Evolutionary conservation across 2,797 vertebrate genomes (phyloP).

Genomic region (Anas capensis): DNA sequence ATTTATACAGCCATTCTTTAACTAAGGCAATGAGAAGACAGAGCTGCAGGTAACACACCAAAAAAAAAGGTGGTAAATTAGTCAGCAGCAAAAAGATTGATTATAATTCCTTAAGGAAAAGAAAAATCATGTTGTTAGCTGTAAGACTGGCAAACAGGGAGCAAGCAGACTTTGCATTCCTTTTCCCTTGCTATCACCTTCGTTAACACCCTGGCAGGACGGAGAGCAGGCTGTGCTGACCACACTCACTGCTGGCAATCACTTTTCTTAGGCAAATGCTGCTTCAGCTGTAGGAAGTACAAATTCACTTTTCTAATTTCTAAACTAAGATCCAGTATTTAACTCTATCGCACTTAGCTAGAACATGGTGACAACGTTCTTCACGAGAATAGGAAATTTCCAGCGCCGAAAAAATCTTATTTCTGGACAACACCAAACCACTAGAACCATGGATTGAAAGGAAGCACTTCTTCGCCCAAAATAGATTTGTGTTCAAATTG

Average conservation of each 20-base stretch:
- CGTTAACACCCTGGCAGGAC: neutral
- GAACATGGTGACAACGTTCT: neutral
- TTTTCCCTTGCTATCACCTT: neutral
- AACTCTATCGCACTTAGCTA: neutral
- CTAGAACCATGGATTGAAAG: conserved; percentile 12
- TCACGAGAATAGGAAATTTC: conserved; percentile 32
- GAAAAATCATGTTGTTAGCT: neutral
- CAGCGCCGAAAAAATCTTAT: neutral
- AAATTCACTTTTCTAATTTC: neutral
- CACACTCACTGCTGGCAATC: neutral
- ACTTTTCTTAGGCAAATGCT: neutral
- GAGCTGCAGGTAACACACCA: neutral
- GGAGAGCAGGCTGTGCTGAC: neutral
- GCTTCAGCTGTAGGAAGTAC: neutral
- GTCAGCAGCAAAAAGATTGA: neutral
- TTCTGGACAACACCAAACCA: conserved; percentile 34
- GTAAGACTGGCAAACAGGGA: neutral
- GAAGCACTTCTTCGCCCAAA: conserved; percentile 56
- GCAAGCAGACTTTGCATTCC: neutral
- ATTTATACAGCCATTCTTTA: neutral
- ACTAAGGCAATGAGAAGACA: neutral
- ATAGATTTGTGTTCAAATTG: neutral
- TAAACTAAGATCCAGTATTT: neutral
- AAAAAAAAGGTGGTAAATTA: neutral
- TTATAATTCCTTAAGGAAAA: neutral